These are phyloP conservation scores for Macropus fuliginosus DNA, from an alignment of 2,797 vertebrate species.

Conservation along the genomic window DNA sequence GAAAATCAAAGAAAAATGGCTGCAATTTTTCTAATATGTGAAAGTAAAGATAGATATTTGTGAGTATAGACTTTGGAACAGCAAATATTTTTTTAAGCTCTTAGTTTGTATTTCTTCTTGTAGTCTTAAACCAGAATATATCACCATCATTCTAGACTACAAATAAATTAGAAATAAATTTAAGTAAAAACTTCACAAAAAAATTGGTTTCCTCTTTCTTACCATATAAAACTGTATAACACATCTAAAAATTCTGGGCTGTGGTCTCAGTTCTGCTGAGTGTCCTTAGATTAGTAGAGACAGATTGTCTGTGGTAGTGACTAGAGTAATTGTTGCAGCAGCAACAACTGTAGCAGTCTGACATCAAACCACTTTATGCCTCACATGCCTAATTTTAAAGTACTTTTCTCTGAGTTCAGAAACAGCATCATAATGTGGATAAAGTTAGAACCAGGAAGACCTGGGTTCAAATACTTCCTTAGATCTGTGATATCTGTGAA, in stretches of 20 bases:
- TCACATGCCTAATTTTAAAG: neutral
- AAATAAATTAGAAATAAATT: conserved; percentile 34
- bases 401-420: neutral
- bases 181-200: neutral
- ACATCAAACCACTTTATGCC: neutral
- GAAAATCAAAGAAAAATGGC: conserved; percentile 41
- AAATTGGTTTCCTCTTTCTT: conserved; percentile 35
- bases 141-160: conserved; percentile 1
- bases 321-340: too few species aligned
- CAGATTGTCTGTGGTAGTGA: too few species aligned
- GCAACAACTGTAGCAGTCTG: too few species aligned
- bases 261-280: neutral
- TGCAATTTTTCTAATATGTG: neutral
- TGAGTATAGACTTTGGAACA: conserved; percentile 13
- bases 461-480: neutral
- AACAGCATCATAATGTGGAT: neutral
- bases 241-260: neutral
- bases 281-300: neutral
- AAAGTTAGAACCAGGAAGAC: neutral
- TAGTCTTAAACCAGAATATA: conserved; percentile 1
- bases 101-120: conserved; percentile 10
- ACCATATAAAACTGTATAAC: neutral
- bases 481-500: neutral
- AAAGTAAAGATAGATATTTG: neutral
- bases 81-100: conserved; percentile 19